A percentile compares a stretch with the other conserved stretches of the same genome.
phyloP scores from a whole-genome alignment of 2,797 vertebrate species.

The Falco berigora region DNA sequence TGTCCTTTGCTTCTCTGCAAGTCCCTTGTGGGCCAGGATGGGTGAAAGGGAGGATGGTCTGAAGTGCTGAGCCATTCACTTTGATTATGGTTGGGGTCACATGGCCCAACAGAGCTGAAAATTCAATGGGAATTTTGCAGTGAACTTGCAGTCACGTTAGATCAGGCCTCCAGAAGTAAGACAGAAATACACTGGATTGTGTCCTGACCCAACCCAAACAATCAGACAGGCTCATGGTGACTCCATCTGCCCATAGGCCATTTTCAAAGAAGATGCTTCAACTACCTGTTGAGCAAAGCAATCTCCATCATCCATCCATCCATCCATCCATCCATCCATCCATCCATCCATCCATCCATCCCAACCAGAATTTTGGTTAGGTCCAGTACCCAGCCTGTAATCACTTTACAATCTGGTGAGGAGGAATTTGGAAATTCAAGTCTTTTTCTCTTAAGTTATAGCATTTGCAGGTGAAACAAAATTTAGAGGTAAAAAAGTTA shows the following conservation, averaged over 20 bases:
- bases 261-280: not conserved
- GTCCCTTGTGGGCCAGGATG: not conserved
- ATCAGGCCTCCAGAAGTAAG: not conserved
- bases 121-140: not conserved
- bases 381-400: not conserved
- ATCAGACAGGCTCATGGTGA: not conserved
- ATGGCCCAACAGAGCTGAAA: not conserved
- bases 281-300: not conserved
- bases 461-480: not conserved
- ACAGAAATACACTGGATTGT: not conserved
- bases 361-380: not conserved
- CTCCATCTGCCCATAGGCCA: not conserved
- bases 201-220: not conserved
- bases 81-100: not conserved
- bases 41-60: not conserved
- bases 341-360: not conserved
- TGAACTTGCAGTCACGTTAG: not conserved
- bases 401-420: not conserved
- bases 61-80: not conserved
- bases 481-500: not conserved
- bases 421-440: not conserved
- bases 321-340: not conserved
- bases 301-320: not conserved
- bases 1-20: not conserved
- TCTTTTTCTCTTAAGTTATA: not conserved